Base-by-base conservation (phyloP, 2,888 invertebrate genomes). In the Agriopis leucophaearia region DNA sequence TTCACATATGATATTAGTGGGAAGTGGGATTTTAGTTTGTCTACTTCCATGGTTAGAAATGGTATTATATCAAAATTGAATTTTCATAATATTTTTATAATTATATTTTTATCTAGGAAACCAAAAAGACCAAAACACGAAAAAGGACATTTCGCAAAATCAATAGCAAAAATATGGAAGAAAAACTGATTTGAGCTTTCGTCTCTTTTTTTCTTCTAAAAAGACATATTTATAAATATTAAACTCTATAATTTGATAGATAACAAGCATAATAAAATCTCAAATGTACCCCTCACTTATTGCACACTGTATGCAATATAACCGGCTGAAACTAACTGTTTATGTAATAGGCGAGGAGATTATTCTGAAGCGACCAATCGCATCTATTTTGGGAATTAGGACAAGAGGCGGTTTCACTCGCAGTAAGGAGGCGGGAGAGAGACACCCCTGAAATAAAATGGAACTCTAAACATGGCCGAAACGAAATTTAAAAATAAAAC, bases 341-440 rank as follows among this genome's bases (percentile, higher is more conserved):
- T 78, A 81, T 82, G 79, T 88, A 84, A 89, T 89, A 89, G 88
- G 85, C 81, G 82, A 89, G 81, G 60, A 85, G 86, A 85, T 86
- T 83, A 83, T 78, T 78, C 77, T 50, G 70, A 74, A 77, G 78
- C 88, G 78, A 83, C 93, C 93, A 93, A 93, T 93, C 84, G 82
- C 83, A 79, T 81, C 82, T 88, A 86, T 88, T 89, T 85, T 77
- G 83, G 86, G 86, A 88, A 83, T 83, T 74, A 80, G 79, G 78
- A 70, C 81, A 79, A 84, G 87, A 88, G 90, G 90, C 88, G 89
- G 88, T 79, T 82, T 83, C 79, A 77, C 73, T 73, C 76, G 5
- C 55, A 55, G 12, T 64, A 69, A 73, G 84, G 84, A 86, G 88
- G 87, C 83, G 87, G 84, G 86, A 86, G 79, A 81, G 67, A 60